Evolutionary conservation across 2,797 vertebrate genomes (phyloP), one percentile per base, ranked within the genome.

Genomic region (Tragelaphus eurycerus): DNA sequence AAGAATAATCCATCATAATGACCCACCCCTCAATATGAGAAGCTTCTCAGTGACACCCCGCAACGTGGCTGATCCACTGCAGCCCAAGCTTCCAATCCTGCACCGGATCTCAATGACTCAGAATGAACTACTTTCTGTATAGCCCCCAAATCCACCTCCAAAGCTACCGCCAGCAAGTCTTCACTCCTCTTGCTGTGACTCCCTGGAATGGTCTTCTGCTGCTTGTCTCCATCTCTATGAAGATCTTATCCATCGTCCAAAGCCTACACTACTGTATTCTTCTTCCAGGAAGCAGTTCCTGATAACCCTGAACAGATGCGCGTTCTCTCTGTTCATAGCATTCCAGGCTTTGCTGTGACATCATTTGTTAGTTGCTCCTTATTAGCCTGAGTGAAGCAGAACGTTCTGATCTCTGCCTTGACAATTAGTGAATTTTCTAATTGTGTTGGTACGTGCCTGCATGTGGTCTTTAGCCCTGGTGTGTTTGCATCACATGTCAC

Each of bases 381-480:
- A 54, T 43, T 38, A 93, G 62, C 86, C 62, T 83, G 55, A 91
- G 89, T 60, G 25, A 89, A 83, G 71, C 82, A 93, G 52, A 93
- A 86, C 79, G 84, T 90, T 96, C 87, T 97, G 87, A 81, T 71
- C 62, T 86, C 4, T 93, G 81, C 88, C 57, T 96, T 95, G 54
- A 81, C 74, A 93, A 91, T 93, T 86, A 95, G 97, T 84, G 81
- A 89, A 54, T 94, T 94, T 96, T 86, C 93, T 98, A 92, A 97
- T 76, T 82, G 90, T 78, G 91, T 82, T 97, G 91, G 91, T 91
- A 97, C 97, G 93, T 97, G 90, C 38, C 54, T 81, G 55, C 60
- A 97, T 92, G 67, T 60, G 74, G 83, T 82, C 87, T 29, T 92
- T 9, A 97, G 79, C 84, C 90, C 8, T 43, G 94, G 90, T 78